phyloP scores from a whole-genome alignment of 1,140 invertebrate species.

The Drosophila pachea region DNA sequence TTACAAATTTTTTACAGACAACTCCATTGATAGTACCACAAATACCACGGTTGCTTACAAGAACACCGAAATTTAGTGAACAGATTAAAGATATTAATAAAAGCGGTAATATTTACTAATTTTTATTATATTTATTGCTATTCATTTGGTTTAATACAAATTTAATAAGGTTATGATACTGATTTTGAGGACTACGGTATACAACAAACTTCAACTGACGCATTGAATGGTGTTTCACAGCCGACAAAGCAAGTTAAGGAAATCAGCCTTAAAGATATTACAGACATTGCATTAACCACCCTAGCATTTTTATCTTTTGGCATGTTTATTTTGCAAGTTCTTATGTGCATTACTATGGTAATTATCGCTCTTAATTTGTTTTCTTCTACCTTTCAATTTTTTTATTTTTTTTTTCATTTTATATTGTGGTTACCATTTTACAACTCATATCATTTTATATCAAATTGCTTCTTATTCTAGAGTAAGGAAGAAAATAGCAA shows the following conservation, averaged over 20 bases:
- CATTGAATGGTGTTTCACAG: background rate
- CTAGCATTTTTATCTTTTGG: conserved; percentile 89
- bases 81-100: conserved; percentile 42
- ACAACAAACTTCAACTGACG: conserved; percentile 6
- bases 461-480: conserved; percentile 30
- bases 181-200: conserved; percentile 11
- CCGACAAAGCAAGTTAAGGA: conserved; percentile 78
- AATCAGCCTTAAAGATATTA: conserved; percentile 84
- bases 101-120: conserved; percentile 32
- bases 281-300: conserved; percentile 87
- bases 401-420: background rate
- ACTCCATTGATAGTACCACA: background rate
- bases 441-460: background rate
- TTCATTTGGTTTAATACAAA: background rate
- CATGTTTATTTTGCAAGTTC: conserved; percentile 86
- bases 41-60: conserved; percentile 1
- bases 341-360: conserved; percentile 85
- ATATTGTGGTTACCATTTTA: background rate
- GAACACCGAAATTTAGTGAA: background rate
- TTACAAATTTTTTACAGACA: conserved; percentile 14
- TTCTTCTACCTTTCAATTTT: background rate
- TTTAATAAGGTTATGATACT: conserved; percentile 45
- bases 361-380: conserved; percentile 43
- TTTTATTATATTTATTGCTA: background rate
- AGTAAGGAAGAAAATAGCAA: conserved; percentile 76